Percentiles rank a stretch among this genome's conserved stretches.
Conservation (phyloP, 2,113 vertebrate species). For the Ancistrus triradiatus region DNA sequence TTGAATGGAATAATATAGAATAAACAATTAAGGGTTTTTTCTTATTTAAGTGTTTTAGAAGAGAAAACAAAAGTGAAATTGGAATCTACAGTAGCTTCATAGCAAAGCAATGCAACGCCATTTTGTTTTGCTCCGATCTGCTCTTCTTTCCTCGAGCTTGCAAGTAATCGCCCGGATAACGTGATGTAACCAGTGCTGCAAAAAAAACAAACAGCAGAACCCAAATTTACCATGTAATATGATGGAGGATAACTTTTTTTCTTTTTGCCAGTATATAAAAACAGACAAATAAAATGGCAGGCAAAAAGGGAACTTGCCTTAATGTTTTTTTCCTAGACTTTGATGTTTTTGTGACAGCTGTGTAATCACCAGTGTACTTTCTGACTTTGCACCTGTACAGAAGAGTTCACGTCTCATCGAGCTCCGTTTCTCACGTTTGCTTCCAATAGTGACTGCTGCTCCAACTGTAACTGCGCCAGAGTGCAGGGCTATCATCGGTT, state of each 20-base stretch:
- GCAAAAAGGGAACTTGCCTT: conserved; percentile 57
- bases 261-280: conserved; percentile 18
- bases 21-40: conserved; percentile 7
- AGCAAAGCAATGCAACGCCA: conserved; percentile 52
- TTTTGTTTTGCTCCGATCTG: conserved; percentile 44
- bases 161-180: not conserved
- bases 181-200: conserved; percentile 27
- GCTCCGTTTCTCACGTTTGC: conserved; percentile 60
- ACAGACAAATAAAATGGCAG: conserved; percentile 6
- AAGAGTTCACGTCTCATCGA: conserved; percentile 61
- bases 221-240: conserved; percentile 6
- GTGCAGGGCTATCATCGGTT: conserved; percentile 9
- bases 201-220: conserved; percentile 9
- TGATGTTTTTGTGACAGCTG: conserved; percentile 76
- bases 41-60: conserved; percentile 30
- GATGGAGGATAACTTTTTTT: conserved; percentile 19
- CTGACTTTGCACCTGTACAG: conserved; percentile 74
- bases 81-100: conserved; percentile 67
- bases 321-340: conserved; percentile 61
- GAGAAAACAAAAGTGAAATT: conserved; percentile 37
- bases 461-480: conserved; percentile 1
- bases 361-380: conserved; percentile 79
- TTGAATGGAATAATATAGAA: conserved; percentile 35
- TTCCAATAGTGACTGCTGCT: conserved; percentile 31
- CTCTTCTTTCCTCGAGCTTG: conserved; percentile 36